phyloP scores from a whole-genome alignment of 1,140 invertebrate genomes.

The Maconellicoccus hirsutus region DNA sequence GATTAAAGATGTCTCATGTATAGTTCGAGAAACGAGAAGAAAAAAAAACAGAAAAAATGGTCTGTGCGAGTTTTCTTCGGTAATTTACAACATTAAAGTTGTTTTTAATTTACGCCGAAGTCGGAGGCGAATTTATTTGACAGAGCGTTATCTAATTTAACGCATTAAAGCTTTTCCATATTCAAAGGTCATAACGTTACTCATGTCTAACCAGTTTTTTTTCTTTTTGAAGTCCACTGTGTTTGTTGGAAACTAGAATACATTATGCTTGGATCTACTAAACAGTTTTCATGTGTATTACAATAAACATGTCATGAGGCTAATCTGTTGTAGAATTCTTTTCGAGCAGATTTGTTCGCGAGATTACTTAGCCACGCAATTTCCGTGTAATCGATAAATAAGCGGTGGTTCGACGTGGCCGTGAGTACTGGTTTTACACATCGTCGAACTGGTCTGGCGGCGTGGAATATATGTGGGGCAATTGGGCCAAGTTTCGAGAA shows the following conservation, averaged over 20 bases:
- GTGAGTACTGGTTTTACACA: too few species aligned
- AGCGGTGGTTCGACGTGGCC: background rate
- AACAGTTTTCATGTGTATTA: background rate
- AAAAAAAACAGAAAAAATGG: too few species aligned
- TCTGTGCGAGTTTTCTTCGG: background rate
- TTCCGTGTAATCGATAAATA: background rate
- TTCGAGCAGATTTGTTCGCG: background rate
- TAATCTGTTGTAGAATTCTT: background rate
- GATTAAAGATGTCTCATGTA: too few species aligned
- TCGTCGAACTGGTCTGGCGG: too few species aligned
- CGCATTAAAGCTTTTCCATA: background rate
- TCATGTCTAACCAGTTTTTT: background rate
- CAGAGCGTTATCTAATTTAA: background rate
- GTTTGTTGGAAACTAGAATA: background rate
- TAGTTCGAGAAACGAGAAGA: background rate
- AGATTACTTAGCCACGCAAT: background rate
- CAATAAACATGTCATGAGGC: background rate
- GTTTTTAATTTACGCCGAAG: slow-evolving; percentile 3
- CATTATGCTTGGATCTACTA: background rate
- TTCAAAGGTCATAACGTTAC: background rate
- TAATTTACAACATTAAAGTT: slow-evolving; percentile 1
- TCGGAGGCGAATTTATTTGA: slow-evolving; percentile 7
- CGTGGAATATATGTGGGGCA: too few species aligned
- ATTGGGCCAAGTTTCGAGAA: too few species aligned
- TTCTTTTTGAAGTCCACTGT: background rate